Evolutionary conservation across 2,888 invertebrate species (phyloP).

Genomic region (Diarsia mendica): DNA sequence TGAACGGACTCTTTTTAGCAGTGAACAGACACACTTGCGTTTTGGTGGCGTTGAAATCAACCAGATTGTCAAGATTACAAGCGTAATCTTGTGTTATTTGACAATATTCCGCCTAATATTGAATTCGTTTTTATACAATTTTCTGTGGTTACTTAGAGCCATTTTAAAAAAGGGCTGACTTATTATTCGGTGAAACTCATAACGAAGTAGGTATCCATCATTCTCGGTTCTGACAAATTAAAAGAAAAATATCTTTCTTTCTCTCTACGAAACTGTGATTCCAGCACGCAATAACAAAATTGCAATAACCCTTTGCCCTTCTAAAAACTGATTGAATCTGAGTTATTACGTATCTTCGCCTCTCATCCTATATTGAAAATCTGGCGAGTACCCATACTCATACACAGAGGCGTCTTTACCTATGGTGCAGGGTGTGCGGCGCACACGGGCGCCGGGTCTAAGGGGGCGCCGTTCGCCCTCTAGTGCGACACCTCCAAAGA

Average conservation of each 20-base stretch:
- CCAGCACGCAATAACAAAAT: neutral
- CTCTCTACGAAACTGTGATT: neutral
- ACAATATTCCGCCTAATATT: neutral
- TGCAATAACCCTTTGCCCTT: neutral
- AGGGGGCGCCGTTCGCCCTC: too few relatives aligned
- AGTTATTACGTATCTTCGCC: neutral
- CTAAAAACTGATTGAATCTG: neutral
- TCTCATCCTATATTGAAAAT: neutral
- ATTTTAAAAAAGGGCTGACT: neutral
- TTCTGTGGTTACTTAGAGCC: neutral
- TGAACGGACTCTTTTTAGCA: too few relatives aligned
- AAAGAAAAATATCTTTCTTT: neutral
- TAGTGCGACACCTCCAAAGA: too few relatives aligned
- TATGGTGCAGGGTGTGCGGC: too few relatives aligned
- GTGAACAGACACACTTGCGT: too few relatives aligned
- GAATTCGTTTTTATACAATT: neutral
- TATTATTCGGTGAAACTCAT: too few relatives aligned
- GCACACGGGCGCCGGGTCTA: too few relatives aligned
- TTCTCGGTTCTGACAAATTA: neutral
- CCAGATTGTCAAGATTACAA: too few relatives aligned
- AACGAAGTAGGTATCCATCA: neutral
- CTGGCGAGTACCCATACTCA: neutral
- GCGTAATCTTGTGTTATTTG: too few relatives aligned
- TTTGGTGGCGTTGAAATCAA: too few relatives aligned
- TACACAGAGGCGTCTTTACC: too few relatives aligned